Evolutionary conservation across 2,888 invertebrate genomes (phyloP).

Genomic region (Andrena hattorfiana): DNA sequence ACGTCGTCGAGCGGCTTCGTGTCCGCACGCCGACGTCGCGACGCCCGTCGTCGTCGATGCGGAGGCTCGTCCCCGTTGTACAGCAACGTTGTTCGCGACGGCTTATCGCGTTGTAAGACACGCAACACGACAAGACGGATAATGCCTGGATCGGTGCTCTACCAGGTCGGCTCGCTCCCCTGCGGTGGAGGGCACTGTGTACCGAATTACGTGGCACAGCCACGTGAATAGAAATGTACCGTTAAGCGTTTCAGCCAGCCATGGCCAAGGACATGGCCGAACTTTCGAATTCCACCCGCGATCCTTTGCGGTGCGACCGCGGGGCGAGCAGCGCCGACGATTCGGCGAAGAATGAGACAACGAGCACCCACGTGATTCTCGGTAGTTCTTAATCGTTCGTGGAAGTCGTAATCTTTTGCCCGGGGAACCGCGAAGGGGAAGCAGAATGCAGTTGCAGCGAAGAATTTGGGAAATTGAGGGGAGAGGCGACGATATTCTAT

Average conservation of each 20-base stretch:
- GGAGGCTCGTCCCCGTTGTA: slow-evolving; percentile 47
- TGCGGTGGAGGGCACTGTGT: slow-evolving; percentile 53
- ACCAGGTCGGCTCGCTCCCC: slow-evolving; percentile 15
- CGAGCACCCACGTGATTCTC: neutral
- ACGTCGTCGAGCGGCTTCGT: too few species aligned
- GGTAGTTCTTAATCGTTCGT: slow-evolving; percentile 7
- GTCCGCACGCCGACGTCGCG: slow-evolving; percentile 44
- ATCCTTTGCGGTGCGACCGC: slow-evolving; percentile 19
- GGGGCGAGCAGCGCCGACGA: neutral
- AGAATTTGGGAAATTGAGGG: neutral
- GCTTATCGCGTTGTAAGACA: slow-evolving; percentile 82
- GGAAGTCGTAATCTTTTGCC: neutral
- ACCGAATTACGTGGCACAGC: slow-evolving; percentile 77
- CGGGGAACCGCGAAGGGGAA: neutral
- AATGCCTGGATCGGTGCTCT: slow-evolving; percentile 64
- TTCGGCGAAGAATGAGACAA: neutral
- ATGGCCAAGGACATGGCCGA: slow-evolving; percentile 68
- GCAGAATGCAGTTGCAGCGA: neutral
- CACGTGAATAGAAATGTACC: slow-evolving; percentile 68
- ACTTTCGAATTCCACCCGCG: slow-evolving; percentile 64
- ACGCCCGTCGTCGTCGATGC: slow-evolving; percentile 45
- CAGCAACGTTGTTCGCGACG: slow-evolving; percentile 68
- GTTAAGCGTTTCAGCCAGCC: slow-evolving; percentile 58
- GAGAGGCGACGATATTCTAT: neutral
- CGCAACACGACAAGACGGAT: slow-evolving; percentile 78